phyloP scores from a whole-genome alignment of 1,140 invertebrate genomes.

The Cotesia typhae region DNA sequence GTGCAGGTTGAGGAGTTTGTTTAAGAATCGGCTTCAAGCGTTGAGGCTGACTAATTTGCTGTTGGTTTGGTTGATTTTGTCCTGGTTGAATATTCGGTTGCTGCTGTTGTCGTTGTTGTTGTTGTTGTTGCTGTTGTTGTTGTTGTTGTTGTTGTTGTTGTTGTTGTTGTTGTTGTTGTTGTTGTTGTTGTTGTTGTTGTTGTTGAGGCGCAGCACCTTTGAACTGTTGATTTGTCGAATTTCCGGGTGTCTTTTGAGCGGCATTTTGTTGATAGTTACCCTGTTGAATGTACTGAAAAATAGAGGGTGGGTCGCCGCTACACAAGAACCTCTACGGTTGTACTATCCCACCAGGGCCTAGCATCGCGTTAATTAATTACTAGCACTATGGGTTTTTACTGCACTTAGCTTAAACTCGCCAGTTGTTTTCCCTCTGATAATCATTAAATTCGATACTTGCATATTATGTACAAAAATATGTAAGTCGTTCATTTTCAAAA shows the following conservation, averaged over 20 bases:
- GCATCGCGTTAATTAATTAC: conserved; percentile 55
- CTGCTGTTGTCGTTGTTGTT: conserved; percentile 36
- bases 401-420: conserved; percentile 56
- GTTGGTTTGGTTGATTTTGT: conserved; percentile 29
- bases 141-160: conserved; percentile 33
- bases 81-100: conserved; percentile 36
- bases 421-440: conserved; percentile 19
- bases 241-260: conserved; percentile 38
- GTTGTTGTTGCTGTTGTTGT: conserved; percentile 32
- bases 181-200: conserved; percentile 21
- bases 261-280: conserved; percentile 51
- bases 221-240: conserved; percentile 47
- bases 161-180: conserved; percentile 27
- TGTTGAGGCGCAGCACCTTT: conserved; percentile 30
- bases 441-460: background rate
- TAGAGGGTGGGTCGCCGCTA: conserved; percentile 65
- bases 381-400: conserved; percentile 47
- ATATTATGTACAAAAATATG: background rate
- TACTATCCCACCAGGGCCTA: conserved; percentile 65
- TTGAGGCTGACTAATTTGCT: conserved; percentile 40
- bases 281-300: conserved; percentile 60
- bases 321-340: conserved; percentile 67
- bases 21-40: conserved; percentile 60
- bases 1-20: conserved; percentile 35
- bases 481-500: background rate